phyloP scores from a whole-genome alignment of 1,140 invertebrate species.

The Lamellibrachia luymesi region DNA sequence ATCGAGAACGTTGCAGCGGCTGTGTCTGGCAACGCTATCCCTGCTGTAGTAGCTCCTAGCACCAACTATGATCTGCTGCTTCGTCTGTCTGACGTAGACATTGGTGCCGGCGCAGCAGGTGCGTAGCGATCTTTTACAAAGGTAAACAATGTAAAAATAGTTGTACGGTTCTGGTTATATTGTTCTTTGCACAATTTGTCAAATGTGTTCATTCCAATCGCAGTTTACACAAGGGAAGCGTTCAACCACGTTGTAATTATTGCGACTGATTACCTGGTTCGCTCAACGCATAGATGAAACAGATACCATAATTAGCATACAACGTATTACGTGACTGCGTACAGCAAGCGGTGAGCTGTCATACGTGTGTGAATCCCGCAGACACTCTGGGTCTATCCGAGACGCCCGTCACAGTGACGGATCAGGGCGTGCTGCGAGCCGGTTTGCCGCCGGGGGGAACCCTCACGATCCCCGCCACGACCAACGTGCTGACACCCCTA shows the following conservation, averaged over 20 bases:
- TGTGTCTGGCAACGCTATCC: neutral
- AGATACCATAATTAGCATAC: too few relatives aligned
- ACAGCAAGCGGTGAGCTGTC: too few relatives aligned
- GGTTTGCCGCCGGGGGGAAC: neutral
- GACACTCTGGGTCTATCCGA: neutral
- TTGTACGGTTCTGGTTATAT: neutral
- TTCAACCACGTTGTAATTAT: neutral
- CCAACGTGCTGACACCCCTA: neutral
- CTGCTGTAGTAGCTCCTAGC: neutral
- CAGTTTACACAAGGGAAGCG: neutral
- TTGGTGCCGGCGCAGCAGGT: neutral
- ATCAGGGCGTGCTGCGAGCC: neutral
- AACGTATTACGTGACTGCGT: too few relatives aligned
- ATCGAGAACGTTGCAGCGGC: neutral
- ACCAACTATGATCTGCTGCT: neutral
- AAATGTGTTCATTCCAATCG: neutral
- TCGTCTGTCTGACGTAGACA: neutral
- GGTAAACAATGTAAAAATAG: neutral
- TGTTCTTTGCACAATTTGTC: neutral
- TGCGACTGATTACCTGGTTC: too few relatives aligned
- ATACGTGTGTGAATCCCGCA: neutral
- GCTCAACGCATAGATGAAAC: too few relatives aligned
- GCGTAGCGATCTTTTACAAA: neutral
- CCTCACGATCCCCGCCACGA: neutral
- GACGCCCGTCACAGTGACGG: neutral